A percentile compares a stretch with the other conserved stretches of the same genome.
These are phyloP conservation scores for Baryphthengus martii DNA, from an alignment of 2,113 vertebrate species.

Conservation along the genomic window DNA sequence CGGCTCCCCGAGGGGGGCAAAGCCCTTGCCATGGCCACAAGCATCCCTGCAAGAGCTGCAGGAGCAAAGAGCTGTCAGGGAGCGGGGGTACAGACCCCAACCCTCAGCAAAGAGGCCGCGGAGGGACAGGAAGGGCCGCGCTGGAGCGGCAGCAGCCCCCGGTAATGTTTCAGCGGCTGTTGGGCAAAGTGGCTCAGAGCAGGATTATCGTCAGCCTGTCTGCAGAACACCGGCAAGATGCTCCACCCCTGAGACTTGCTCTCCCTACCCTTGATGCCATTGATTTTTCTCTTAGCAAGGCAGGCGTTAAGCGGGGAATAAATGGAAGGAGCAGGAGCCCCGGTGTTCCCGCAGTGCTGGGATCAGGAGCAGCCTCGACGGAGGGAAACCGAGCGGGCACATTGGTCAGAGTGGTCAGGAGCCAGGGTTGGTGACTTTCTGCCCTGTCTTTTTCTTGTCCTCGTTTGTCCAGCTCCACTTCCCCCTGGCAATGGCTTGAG, in stretches of 20 bases:
- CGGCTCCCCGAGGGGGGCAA: neutral
- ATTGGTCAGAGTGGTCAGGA: neutral
- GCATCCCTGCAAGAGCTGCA: neutral
- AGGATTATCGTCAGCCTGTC: neutral
- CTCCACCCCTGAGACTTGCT: neutral
- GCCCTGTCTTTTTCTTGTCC: neutral
- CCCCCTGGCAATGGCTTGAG: neutral
- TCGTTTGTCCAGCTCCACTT: neutral
- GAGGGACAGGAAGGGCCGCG: neutral
- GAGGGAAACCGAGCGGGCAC: neutral
- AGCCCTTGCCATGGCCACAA: neutral
- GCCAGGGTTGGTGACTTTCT: neutral
- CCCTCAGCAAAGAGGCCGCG: neutral
- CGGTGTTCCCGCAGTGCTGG: neutral
- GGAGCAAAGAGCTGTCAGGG: neutral
- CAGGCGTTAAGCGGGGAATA: neutral
- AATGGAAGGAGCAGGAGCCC: neutral
- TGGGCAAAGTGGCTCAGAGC: neutral
- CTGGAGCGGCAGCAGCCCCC: neutral
- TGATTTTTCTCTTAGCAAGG: constrained; percentile 3
- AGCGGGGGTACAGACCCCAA: neutral
- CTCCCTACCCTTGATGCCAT: neutral
- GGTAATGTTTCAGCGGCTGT: neutral
- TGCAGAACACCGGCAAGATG: neutral
- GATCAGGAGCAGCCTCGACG: neutral